Conservation (phyloP, 1,140 invertebrate genomes). For the Trichonephila inaurata region DNA sequence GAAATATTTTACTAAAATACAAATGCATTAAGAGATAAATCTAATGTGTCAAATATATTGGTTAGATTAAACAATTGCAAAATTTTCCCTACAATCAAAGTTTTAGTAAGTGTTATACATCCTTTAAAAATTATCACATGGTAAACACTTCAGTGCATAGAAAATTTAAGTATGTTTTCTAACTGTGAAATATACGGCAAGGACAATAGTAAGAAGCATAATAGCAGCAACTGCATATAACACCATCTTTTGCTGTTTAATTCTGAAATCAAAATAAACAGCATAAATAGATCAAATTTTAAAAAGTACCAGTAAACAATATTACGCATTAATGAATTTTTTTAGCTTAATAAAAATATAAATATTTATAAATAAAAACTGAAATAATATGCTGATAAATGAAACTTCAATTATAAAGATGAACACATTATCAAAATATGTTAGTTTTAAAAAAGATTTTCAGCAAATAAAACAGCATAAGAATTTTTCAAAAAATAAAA, state of each 20-base stretch:
- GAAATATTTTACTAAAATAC: too few species aligned
- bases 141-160: background rate
- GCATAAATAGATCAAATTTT: background rate
- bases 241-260: conserved; percentile 56
- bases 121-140: background rate
- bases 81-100: background rate
- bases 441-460: too few species aligned
- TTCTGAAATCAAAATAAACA: conserved; percentile 41
- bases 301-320: too few species aligned
- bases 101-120: background rate
- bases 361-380: background rate
- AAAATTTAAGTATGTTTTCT: conserved; percentile 60
- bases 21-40: too few species aligned
- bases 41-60: background rate
- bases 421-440: too few species aligned
- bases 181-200: conserved; percentile 67
- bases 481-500: too few species aligned
- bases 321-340: too few species aligned
- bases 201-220: conserved; percentile 47
- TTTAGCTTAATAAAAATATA: background rate
- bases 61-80: background rate
- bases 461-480: too few species aligned
- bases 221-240: conserved; percentile 62
- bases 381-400: too few species aligned
- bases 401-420: too few species aligned